Base-by-base conservation (phyloP, 2,797 vertebrate genomes). In the Dipus sagitta region DNA sequence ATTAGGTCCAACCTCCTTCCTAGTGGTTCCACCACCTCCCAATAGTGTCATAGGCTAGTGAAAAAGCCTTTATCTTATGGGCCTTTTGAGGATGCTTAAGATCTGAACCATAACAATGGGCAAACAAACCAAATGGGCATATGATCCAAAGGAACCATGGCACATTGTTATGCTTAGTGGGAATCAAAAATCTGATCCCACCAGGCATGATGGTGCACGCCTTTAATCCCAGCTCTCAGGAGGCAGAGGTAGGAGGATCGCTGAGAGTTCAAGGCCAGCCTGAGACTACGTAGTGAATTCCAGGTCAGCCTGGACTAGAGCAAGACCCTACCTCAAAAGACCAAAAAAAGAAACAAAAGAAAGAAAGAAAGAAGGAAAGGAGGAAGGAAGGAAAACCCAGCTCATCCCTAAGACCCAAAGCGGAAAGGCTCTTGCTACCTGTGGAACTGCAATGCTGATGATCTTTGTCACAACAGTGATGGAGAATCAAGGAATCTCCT, bases 391-490 rank as follows among this genome's bases (percentile, higher is more conserved):
- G 38, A 38, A 38, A 38, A 38, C 6, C 38, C 38, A 54, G 2
- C 15, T 93, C 42, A 65, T 3, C 24, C 67, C 68, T 60, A n/a
- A 95, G 9, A n/a, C 28, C 30, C 30, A 58, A 30, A 64, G 20
- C 70, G 85, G 79, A n/a, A 71, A 86, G 34, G 20, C 54, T 72
- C 54, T 64, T 18, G 64, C 21, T 76, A 62, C 30, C 38, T 72
- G 6, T 76, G 52, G 62, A 67, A 58, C 17, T 58, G 38, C 38
- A 38, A 38, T 38, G 38, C 3, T 6, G 6, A 3, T 28, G 52
- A 68, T 47, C 34, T 86, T 88, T 88, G 30, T 58, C 80, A 86
- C 28, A 67, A 82, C 58, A 79, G 54, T 82, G 15, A 70, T 80
- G 71, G 80, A n/a, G n/a, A 64, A 32, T 72, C 88, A 32, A 18